These are phyloP conservation scores for Eriosoma lanigerum DNA, from an alignment of 1,140 invertebrate species.

Conservation along the genomic window DNA sequence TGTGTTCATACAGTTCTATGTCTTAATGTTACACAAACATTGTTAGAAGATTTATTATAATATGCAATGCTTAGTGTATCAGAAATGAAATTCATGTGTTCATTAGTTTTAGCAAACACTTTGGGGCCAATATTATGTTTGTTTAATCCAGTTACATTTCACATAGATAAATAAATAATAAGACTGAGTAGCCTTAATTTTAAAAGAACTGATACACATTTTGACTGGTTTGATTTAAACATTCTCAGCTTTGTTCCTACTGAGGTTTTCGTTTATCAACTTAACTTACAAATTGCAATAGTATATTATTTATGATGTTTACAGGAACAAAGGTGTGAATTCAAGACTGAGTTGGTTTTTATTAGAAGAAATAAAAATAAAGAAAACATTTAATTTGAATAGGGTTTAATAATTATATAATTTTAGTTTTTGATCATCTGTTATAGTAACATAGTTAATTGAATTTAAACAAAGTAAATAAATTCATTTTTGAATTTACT, in stretches of 20 bases:
- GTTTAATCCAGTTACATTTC: constrained; percentile 48
- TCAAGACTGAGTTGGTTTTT: constrained; percentile 50
- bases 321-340: constrained; percentile 47
- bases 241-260: constrained; percentile 47
- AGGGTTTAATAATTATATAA: constrained; percentile 39
- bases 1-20: constrained; percentile 52
- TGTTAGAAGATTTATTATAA: constrained; percentile 44
- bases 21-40: constrained; percentile 44
- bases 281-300: constrained; percentile 39
- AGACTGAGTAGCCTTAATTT: constrained; percentile 51
- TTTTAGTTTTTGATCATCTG: constrained; percentile 40
- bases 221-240: constrained; percentile 50
- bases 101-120: constrained; percentile 51
- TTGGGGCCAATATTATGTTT: constrained; percentile 46
- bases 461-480: constrained; percentile 38
- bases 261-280: constrained; percentile 28
- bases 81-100: constrained; percentile 48
- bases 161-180: constrained; percentile 51
- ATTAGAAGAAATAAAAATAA: constrained; percentile 21
- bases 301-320: constrained; percentile 33
- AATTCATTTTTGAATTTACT: constrained; percentile 41
- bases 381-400: constrained; percentile 35
- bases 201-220: constrained; percentile 48
- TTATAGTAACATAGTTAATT: constrained; percentile 42
- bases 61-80: constrained; percentile 42